Conservation (phyloP, 1,140 invertebrate genomes). For the Lepidurus apus region DNA sequence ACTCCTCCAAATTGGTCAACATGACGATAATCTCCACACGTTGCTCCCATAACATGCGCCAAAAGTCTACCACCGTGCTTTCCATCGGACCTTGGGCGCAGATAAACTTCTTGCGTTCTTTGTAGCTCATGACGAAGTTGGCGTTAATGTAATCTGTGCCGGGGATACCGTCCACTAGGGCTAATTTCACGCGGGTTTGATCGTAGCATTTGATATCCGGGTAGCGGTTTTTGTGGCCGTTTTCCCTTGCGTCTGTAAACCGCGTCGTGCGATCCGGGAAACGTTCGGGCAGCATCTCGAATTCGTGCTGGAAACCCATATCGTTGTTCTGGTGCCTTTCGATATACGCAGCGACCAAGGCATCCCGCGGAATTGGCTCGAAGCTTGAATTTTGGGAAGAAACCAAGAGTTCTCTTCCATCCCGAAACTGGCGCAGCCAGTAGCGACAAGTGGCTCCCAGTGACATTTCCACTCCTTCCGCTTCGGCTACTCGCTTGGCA, state of each 20-base stretch:
- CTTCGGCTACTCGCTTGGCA: slow-evolving; percentile 61
- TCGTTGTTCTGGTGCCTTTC: slow-evolving; percentile 78
- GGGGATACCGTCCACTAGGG: slow-evolving; percentile 64
- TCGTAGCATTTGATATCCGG: slow-evolving; percentile 83
- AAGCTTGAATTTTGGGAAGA: slow-evolving; percentile 65
- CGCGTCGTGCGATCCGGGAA: slow-evolving; percentile 79
- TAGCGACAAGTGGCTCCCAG: slow-evolving; percentile 62
- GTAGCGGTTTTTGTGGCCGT: slow-evolving; percentile 78
- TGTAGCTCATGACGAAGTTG: slow-evolving; percentile 84
- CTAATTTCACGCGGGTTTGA: slow-evolving; percentile 78
- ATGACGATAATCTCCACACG: slow-evolving; percentile 85
- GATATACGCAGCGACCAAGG: slow-evolving; percentile 65
- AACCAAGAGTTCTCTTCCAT: slow-evolving; percentile 57
- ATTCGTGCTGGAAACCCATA: slow-evolving; percentile 81
- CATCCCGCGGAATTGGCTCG: slow-evolving; percentile 65
- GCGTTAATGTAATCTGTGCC: slow-evolving; percentile 85
- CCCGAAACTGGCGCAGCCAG: slow-evolving; percentile 51
- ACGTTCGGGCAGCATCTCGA: slow-evolving; percentile 73
- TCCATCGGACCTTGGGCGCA: slow-evolving; percentile 92
- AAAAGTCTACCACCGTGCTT: slow-evolving; percentile 88
- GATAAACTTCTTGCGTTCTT: slow-evolving; percentile 87
- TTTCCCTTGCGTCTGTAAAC: slow-evolving; percentile 80
- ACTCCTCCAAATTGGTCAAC: slow-evolving; percentile 90
- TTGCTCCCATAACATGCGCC: slow-evolving; percentile 97
- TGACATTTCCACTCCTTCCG: slow-evolving; percentile 69